phyloP scores from a whole-genome alignment of 2,797 vertebrate genomes.

The Acipenser oxyrinchus region DNA sequence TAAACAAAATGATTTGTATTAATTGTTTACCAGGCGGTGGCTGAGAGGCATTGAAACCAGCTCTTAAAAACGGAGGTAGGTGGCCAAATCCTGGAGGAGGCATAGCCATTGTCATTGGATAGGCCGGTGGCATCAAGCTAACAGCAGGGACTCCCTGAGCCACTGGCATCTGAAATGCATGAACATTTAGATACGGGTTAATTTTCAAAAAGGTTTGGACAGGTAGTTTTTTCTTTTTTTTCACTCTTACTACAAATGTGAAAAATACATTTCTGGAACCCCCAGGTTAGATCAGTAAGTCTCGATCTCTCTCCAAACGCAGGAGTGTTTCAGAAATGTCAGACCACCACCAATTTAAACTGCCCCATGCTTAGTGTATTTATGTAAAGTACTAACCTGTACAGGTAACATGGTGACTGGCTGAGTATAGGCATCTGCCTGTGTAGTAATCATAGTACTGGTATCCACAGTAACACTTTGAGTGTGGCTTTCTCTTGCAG shows the following conservation, averaged over 20 bases:
- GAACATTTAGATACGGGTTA: background rate
- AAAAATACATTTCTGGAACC: too few relatives aligned
- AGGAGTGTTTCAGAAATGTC: too few relatives aligned
- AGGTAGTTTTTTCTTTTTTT: too few relatives aligned
- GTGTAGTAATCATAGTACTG: slow-evolving; percentile 59
- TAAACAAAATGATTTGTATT: too few relatives aligned
- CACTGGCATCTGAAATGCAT: slow-evolving; percentile 75
- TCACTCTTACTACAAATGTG: too few relatives aligned
- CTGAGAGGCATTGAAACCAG: slow-evolving; percentile 85
- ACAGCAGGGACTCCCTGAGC: slow-evolving; percentile 82
- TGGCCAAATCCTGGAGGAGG: slow-evolving; percentile 89
- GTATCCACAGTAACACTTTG: slow-evolving; percentile 64
- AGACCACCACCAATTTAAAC: too few relatives aligned
- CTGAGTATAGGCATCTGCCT: slow-evolving; percentile 78
- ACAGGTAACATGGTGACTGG: slow-evolving; percentile 85
- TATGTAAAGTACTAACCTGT: slow-evolving; percentile 64
- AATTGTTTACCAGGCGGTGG: slow-evolving; percentile 82
- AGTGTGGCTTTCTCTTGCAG: slow-evolving; percentile 68
- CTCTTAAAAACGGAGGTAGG: slow-evolving; percentile 86
- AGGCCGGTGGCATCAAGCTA: slow-evolving; percentile 83
- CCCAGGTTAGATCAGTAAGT: too few relatives aligned
- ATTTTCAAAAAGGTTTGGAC: too few relatives aligned
- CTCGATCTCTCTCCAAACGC: too few relatives aligned
- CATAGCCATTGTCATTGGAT: slow-evolving; percentile 87
- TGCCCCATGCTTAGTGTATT: too few relatives aligned